Conservation (phyloP, 2,113 vertebrate species). For the Synchiropus splendidus region DNA sequence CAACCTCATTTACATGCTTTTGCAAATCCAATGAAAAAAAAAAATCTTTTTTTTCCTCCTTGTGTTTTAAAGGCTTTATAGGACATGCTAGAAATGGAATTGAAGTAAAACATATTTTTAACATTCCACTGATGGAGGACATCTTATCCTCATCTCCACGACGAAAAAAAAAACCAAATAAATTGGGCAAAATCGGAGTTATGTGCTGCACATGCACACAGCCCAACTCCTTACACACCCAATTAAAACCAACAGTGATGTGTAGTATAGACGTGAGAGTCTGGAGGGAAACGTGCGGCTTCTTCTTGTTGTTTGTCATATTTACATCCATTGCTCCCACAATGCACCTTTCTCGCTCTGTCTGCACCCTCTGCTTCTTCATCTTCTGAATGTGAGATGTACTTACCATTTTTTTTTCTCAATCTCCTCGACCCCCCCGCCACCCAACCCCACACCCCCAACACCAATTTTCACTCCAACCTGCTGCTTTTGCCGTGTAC, state of each 20-base stretch:
- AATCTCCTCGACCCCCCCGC: too few relatives aligned
- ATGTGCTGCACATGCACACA: conserved; percentile 9
- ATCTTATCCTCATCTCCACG: background rate
- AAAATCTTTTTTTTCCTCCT: conserved; percentile 17
- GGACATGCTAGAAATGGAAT: conserved; percentile 21
- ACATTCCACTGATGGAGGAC: conserved; percentile 2
- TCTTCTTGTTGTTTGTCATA: conserved; percentile 50
- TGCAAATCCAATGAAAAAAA: conserved; percentile 35
- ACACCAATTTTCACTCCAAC: conserved; percentile 71
- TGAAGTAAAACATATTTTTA: conserved; percentile 12
- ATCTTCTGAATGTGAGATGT: conserved; percentile 37
- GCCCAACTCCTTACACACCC: conserved; percentile 25
- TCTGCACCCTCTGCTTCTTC: conserved; percentile 23
- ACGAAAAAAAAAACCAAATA: background rate
- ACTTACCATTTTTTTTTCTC: conserved; percentile 45
- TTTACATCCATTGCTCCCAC: conserved; percentile 33
- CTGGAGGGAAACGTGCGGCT: conserved; percentile 53
- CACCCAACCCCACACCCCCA: conserved; percentile 55
- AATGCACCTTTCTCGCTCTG: conserved; percentile 19
- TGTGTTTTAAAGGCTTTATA: conserved; percentile 22
- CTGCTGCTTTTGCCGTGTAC: conserved; percentile 69
- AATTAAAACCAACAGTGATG: conserved; percentile 68
- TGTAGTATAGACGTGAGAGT: conserved; percentile 18
- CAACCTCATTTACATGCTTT: conserved; percentile 54
- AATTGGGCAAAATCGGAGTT: conserved; percentile 1